A percentile compares a stretch with the other conserved stretches of the same genome.
Evolutionary conservation across 2,113 vertebrate genomes (phyloP).

Genomic region (Macrotus californicus): DNA sequence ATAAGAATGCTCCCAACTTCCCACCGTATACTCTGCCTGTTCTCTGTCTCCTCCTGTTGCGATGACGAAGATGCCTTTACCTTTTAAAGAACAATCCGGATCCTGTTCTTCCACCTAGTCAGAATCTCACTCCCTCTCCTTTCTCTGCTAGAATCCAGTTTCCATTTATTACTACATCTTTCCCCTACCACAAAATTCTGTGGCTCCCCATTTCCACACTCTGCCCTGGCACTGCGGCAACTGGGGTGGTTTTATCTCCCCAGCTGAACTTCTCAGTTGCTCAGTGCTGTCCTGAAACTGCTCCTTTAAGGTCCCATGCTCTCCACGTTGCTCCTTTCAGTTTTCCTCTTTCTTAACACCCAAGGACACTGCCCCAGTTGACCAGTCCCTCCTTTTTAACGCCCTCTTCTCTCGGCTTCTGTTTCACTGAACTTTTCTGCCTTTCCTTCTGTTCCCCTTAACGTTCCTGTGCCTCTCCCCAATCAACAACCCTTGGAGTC

Average conservation of each 20-base stretch:
- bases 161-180: neutral
- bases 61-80: neutral
- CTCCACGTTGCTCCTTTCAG: neutral
- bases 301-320: rapidly evolving
- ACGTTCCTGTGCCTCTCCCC: neutral
- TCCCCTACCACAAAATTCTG: neutral
- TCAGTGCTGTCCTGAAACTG: neutral
- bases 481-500: neutral
- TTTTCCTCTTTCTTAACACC: neutral
- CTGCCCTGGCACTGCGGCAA: too few relatives aligned
- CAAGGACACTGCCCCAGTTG: neutral
- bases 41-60: neutral
- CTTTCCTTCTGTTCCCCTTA: neutral
- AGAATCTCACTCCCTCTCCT: neutral
- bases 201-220: neutral
- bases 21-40: rapidly evolving
- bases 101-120: neutral
- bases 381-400: neutral
- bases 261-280: neutral
- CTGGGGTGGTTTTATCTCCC: neutral
- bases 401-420: neutral
- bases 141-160: neutral
- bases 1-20: neutral
- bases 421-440: neutral
- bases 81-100: neutral